Conservation (phyloP, 2,888 invertebrate species). For the Caradrina clavipalpis region DNA sequence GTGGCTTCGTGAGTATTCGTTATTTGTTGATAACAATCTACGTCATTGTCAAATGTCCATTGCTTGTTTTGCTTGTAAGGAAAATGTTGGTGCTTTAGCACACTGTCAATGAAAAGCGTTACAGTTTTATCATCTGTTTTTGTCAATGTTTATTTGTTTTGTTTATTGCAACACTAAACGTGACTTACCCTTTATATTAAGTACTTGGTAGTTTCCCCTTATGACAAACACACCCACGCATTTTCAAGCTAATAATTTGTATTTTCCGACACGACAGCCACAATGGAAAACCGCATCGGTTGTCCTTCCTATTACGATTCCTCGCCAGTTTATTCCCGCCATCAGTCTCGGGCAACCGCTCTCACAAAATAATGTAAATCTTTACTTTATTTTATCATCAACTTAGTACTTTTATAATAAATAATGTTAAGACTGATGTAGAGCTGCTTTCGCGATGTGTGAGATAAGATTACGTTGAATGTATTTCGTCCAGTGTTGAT, state of each 20-base stretch:
- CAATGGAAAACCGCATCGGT: constrained; percentile 52
- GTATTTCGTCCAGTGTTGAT: constrained; percentile 43
- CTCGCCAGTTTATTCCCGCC: constrained; percentile 40
- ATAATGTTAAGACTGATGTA: not conserved
- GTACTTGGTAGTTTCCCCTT: not conserved
- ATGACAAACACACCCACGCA: not conserved
- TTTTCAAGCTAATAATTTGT: not conserved
- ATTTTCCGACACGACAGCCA: constrained; percentile 50
- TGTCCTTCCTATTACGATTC: constrained; percentile 7
- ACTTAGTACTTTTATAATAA: constrained; percentile 14
- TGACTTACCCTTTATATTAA: not conserved
- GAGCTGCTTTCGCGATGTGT: constrained; percentile 40
- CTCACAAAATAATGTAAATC: constrained; percentile 7
- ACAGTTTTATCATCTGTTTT: not conserved
- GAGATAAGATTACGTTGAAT: constrained; percentile 53
- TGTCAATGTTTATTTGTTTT: constrained; percentile 2
- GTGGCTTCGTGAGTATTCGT: constrained; percentile 59
- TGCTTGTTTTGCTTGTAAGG: not conserved
- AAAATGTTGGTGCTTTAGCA: not conserved
- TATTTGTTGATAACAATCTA: not conserved
- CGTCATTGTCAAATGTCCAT: not conserved
- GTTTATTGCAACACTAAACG: not conserved
- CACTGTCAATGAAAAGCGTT: not conserved
- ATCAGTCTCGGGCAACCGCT: constrained; percentile 9
- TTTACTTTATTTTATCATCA: constrained; percentile 1